Conservation (phyloP, 2,888 invertebrate genomes). For the Himalopsyche japonica region DNA sequence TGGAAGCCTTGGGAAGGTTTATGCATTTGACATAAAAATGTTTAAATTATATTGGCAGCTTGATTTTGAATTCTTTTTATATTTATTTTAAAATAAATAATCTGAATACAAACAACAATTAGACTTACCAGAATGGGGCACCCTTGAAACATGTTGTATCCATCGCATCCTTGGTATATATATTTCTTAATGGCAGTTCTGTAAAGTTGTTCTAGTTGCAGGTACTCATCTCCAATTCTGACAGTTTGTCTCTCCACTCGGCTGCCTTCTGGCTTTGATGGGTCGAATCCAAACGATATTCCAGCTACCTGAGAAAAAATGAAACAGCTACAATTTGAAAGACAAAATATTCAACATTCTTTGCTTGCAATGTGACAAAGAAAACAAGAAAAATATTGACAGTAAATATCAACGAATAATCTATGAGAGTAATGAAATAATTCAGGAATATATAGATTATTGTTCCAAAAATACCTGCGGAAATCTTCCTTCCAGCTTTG, state of each 20-base stretch:
- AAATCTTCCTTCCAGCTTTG: slow-evolving; percentile 85
- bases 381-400: neutral
- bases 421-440: neutral
- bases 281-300: slow-evolving; percentile 76
- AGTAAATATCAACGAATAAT: neutral
- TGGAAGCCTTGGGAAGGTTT: no score
- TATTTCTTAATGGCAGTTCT: slow-evolving; percentile 82
- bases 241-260: slow-evolving; percentile 74
- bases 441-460: neutral
- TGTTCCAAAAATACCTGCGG: slow-evolving; percentile 65
- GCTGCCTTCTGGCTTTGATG: slow-evolving; percentile 67
- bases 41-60: no score
- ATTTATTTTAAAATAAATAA: no score
- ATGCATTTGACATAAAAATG: no score
- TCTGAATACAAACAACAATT: neutral
- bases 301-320: slow-evolving; percentile 65
- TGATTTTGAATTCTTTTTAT: no score
- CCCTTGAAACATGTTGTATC: slow-evolving; percentile 77
- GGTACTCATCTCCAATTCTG: slow-evolving; percentile 82
- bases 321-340: neutral
- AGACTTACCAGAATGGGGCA: slow-evolving; percentile 71
- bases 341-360: no score
- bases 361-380: neutral
- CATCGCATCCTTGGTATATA: slow-evolving; percentile 80
- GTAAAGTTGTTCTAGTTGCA: slow-evolving; percentile 72